Evolutionary conservation across 2,797 vertebrate species (phyloP).

Genomic region (Glyptemys insculpta): DNA sequence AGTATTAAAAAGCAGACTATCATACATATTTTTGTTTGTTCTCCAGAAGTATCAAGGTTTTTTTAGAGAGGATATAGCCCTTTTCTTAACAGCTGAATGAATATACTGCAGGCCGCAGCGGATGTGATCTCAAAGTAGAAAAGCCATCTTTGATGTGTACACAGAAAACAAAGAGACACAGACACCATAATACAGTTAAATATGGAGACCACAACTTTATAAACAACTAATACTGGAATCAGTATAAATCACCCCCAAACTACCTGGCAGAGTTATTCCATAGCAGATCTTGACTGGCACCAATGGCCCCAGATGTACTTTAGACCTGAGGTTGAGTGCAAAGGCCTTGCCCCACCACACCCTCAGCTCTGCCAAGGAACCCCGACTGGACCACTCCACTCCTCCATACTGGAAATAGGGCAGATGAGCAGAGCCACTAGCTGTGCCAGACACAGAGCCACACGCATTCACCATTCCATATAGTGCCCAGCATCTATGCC

Average conservation of each 20-base stretch:
- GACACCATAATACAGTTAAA: neutral
- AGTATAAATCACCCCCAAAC: neutral
- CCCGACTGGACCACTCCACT: neutral
- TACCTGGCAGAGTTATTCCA: neutral
- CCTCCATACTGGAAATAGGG: neutral
- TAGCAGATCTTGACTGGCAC: neutral
- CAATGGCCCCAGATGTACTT: neutral
- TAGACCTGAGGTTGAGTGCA: neutral
- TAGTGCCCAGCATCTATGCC: neutral
- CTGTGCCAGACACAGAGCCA: neutral
- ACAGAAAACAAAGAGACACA: neutral
- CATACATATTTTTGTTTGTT: neutral
- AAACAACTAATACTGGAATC: neutral
- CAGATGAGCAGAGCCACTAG: neutral
- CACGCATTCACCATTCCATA: neutral
- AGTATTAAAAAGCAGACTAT: neutral
- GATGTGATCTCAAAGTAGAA: neutral
- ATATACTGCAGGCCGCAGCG: neutral
- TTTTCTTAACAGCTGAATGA: neutral
- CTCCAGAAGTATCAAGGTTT: neutral
- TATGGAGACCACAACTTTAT: neutral
- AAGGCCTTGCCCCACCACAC: neutral
- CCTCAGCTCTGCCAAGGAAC: neutral
- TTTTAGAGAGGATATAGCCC: neutral
- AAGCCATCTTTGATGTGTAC: neutral